Evolutionary conservation across 2,888 invertebrate genomes (phyloP), one percentile per base, ranked within the genome.

Genomic region (Timema cristinae): DNA sequence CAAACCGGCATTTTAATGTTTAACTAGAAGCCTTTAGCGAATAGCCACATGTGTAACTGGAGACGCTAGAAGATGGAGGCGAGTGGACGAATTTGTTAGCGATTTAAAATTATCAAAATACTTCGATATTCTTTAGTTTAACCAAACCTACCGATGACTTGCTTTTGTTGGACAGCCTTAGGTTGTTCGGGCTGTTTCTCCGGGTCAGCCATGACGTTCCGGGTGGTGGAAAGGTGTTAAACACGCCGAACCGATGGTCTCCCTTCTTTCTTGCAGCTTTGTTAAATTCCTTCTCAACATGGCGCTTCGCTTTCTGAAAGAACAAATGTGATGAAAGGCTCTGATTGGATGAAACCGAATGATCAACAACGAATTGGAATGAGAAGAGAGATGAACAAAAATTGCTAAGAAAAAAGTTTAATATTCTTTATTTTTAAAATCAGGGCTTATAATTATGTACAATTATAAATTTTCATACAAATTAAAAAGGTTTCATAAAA

Each of bases 161-260:
- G 91, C 88, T 95, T 95, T 85, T 90, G 90, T 85, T 89, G 89
- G 83, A 86, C 88, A 86, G 88, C 87, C 87, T 87, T 89, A 85
- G 88, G 84, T 84, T 87, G 86, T 73, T 89, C 88, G 83, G 90
- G 89, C 87, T 90, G 90, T 86, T 91, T 91, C 86, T 93, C 95
- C 89, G 94, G 91, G 92, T 96, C 95, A 92, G 95, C 94, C 95
- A 96, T 95, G 91, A 89, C 90, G 90, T 89, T 86, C 88, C 86
- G 89, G 89, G 80, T 82, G 81, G 80, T 80, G 81, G 80, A 81
- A 77, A 77, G 81, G 81, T 82, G 82, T 82, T 83, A 82, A 82
- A 76, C 82, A 73, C 82, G 81, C 82, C 83, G 83, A 82, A 82
- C 84, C 83, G 84, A 83, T 84, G 83, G 84, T 84, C 80, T 59